phyloP scores from a whole-genome alignment of 2,888 invertebrate species.

The Agriopis aurantiaria region DNA sequence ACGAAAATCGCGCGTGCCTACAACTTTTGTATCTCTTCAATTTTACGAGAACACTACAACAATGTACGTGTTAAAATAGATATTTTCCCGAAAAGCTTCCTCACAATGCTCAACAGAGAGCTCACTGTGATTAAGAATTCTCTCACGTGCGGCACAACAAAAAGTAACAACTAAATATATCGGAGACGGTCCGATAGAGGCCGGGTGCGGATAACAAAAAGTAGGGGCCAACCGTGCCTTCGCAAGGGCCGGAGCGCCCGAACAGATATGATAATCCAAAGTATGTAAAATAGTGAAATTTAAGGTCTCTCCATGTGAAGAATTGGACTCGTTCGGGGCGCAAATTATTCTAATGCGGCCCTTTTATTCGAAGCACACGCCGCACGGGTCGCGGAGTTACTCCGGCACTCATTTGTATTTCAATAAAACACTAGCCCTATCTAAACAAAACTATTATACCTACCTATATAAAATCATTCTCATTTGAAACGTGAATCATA shows the following conservation, averaged over 20 bases:
- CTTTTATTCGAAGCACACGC: slow-evolving; percentile 85
- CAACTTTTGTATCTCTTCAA: not conserved
- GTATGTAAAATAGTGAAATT: slow-evolving; percentile 87
- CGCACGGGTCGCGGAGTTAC: slow-evolving; percentile 70
- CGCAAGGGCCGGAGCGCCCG: slow-evolving; percentile 69
- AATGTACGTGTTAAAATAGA: slow-evolving; percentile 45
- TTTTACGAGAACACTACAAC: slow-evolving; percentile 3
- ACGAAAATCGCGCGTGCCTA: not conserved
- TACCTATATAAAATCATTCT: slow-evolving; percentile 5
- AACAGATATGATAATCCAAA: slow-evolving; percentile 85
- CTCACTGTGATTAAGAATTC: slow-evolving; percentile 75
- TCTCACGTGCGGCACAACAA: slow-evolving; percentile 82
- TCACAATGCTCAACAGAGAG: slow-evolving; percentile 61
- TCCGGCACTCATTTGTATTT: slow-evolving; percentile 83
- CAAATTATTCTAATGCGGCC: slow-evolving; percentile 86
- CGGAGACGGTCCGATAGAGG: slow-evolving; percentile 82
- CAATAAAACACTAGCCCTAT: slow-evolving; percentile 85
- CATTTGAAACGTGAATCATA: slow-evolving; percentile 50
- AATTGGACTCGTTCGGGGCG: slow-evolving; percentile 81
- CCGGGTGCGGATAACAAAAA: slow-evolving; percentile 83
- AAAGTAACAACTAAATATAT: slow-evolving; percentile 86
- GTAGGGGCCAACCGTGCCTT: slow-evolving; percentile 69
- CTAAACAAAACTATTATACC: slow-evolving; percentile 78
- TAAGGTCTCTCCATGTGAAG: slow-evolving; percentile 86
- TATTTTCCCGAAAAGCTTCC: slow-evolving; percentile 54